phyloP scores from a whole-genome alignment of 2,888 invertebrate species.

The Crioceris asparagi region DNA sequence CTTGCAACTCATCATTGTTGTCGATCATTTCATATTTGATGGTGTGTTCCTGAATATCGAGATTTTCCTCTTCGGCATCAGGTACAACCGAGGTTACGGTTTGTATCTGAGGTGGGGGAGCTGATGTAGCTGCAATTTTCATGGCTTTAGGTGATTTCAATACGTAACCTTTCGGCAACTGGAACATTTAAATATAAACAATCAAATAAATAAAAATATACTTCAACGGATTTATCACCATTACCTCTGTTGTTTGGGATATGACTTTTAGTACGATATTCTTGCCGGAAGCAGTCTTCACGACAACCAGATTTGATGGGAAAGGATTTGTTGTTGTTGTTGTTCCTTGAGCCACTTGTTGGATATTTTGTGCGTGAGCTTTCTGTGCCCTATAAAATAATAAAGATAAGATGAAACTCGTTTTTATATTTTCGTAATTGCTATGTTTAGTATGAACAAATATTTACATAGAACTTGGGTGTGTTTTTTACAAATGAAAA shows the following conservation, averaged over 20 bases:
- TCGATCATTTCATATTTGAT: constrained; percentile 18
- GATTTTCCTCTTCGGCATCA: constrained; percentile 12
- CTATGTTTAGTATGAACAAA: too few species aligned
- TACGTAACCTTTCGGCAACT: constrained; percentile 27
- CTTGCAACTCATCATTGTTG: constrained; percentile 19
- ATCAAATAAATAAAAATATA: not conserved
- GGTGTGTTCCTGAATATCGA: constrained; percentile 16
- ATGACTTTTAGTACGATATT: constrained; percentile 36
- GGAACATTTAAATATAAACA: constrained; percentile 8
- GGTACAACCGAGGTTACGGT: constrained; percentile 12
- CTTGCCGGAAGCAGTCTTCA: constrained; percentile 37
- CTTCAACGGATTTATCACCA: not conserved
- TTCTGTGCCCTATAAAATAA: constrained; percentile 20
- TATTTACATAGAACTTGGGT: too few species aligned
- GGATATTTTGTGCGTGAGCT: constrained; percentile 21
- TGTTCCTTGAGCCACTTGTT: constrained; percentile 6
- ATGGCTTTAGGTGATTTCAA: constrained; percentile 26
- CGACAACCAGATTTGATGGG: constrained; percentile 35
- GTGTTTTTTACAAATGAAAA: too few species aligned
- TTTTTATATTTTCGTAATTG: too few species aligned
- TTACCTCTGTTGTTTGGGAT: constrained; percentile 28
- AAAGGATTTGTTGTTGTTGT: constrained; percentile 19
- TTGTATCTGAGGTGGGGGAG: constrained; percentile 14
- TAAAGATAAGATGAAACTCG: constrained; percentile 5
- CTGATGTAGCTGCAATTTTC: constrained; percentile 13